phyloP scores from a whole-genome alignment of 2,113 vertebrate genomes.

The Corythaeola cristata region DNA sequence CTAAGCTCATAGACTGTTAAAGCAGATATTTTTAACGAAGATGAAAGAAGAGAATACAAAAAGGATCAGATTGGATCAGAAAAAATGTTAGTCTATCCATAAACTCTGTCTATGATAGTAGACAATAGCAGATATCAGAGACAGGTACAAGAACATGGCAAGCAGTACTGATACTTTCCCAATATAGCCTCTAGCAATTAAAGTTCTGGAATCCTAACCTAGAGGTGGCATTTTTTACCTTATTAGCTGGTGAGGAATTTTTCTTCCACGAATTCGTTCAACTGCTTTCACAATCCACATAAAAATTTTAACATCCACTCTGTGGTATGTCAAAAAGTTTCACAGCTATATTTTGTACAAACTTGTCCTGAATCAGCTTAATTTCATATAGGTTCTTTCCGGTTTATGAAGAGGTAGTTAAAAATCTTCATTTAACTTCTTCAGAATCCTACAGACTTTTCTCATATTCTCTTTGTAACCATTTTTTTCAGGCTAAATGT shows the following conservation, averaged over 20 bases:
- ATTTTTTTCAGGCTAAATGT: neutral
- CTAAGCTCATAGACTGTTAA: neutral
- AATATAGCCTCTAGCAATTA: neutral
- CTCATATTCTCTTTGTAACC: neutral
- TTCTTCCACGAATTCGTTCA: neutral
- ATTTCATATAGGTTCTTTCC: neutral
- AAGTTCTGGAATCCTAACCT: neutral
- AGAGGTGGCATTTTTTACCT: neutral
- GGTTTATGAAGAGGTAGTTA: neutral
- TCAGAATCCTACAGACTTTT: neutral
- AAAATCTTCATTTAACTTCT: neutral
- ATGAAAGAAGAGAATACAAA: neutral
- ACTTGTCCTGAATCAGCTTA: neutral
- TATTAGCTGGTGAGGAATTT: neutral
- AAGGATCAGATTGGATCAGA: neutral
- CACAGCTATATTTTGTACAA: neutral
- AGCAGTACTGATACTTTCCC: neutral
- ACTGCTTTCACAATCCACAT: neutral
- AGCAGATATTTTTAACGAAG: neutral
- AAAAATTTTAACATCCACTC: neutral
- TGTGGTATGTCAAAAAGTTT: neutral
- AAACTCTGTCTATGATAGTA: neutral
- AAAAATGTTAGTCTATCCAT: neutral
- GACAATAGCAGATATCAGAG: neutral
- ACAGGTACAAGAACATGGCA: neutral